Percentiles rank a stretch among this genome's conserved stretches.
Evolutionary conservation across 1,140 invertebrate species (phyloP).

Genomic region (Gonatopus flavifemur): DNA sequence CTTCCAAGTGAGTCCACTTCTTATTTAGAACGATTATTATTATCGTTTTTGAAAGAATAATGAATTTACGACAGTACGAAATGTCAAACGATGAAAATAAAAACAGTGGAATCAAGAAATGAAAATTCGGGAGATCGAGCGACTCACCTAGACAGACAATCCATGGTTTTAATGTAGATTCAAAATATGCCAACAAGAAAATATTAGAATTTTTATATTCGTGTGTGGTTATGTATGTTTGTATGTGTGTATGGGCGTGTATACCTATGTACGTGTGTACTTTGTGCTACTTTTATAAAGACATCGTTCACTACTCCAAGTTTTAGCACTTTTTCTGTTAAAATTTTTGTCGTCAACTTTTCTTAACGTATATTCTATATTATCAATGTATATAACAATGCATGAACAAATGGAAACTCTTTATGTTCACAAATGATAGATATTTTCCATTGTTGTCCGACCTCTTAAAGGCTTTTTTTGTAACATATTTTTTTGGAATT

Average conservation of each 20-base stretch:
- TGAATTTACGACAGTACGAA: too few species aligned
- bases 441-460: constrained; percentile 4
- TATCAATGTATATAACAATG: constrained; percentile 54
- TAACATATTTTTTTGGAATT: not conserved
- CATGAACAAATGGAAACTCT: constrained; percentile 33
- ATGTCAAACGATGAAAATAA: too few species aligned
- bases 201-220: constrained; percentile 45
- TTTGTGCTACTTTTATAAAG: constrained; percentile 35
- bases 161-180: constrained; percentile 48
- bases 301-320: constrained; percentile 48
- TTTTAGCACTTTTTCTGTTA: constrained; percentile 45
- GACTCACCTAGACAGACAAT: constrained; percentile 40
- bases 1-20: constrained; percentile 33
- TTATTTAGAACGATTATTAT: too few species aligned
- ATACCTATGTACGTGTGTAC: constrained; percentile 2
- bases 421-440: constrained; percentile 15
- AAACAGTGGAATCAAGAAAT: constrained; percentile 25
- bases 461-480: not conserved
- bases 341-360: too few species aligned
- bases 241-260: too few species aligned
- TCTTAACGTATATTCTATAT: constrained; percentile 38
- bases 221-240: too few species aligned
- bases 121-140: too few species aligned
- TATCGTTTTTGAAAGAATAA: too few species aligned
- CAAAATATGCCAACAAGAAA: constrained; percentile 55